These are phyloP conservation scores for Stratiomys singularior DNA, from an alignment of 2,888 invertebrate genomes.

Conservation along the genomic window DNA sequence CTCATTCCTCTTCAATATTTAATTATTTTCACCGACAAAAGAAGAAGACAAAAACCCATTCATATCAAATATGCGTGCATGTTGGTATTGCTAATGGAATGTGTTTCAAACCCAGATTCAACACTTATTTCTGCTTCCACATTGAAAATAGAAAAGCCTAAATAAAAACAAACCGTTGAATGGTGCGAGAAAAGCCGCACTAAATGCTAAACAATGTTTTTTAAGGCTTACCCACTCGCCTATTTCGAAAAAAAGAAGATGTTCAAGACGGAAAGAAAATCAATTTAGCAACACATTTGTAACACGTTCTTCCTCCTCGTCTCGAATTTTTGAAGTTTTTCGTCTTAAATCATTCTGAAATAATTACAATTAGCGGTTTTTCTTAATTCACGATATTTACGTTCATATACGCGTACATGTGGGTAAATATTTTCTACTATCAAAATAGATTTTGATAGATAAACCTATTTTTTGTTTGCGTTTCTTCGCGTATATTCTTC, in stretches of 20 bases:
- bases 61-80: too few species aligned
- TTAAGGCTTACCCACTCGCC: background rate
- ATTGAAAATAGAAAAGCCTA: too few species aligned
- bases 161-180: too few species aligned
- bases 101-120: too few species aligned
- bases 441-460: background rate
- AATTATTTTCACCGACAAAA: too few species aligned
- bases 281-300: conserved; percentile 1
- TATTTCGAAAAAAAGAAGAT: background rate
- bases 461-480: background rate
- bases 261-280: background rate
- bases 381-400: background rate
- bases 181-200: too few species aligned
- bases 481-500: too few species aligned
- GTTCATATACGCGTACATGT: background rate
- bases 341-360: conserved; percentile 23
- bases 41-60: too few species aligned
- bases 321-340: background rate
- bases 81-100: too few species aligned
- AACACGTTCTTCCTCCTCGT: background rate
- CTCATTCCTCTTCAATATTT: too few species aligned
- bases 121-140: too few species aligned
- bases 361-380: conserved; percentile 26
- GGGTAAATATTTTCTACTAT: background rate
- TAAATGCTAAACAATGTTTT: too few species aligned